These are phyloP conservation scores for Lasaia peninsularis DNA, from an alignment of 1,140 invertebrate species.

Conservation along the genomic window DNA sequence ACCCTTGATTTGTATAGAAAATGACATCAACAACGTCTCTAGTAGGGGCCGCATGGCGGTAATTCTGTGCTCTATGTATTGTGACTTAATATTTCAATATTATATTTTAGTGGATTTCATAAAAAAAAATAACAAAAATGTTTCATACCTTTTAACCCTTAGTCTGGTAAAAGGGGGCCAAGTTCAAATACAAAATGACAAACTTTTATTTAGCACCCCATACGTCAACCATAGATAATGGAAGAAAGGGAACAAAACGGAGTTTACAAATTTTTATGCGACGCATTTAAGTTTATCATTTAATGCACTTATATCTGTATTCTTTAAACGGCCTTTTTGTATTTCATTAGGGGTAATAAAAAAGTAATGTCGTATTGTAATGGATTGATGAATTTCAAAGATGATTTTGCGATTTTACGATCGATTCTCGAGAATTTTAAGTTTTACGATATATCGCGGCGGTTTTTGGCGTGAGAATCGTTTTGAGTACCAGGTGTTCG, in stretches of 20 bases:
- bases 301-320: conserved; percentile 48
- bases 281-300: conserved; percentile 61
- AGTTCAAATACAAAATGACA: conserved; percentile 58
- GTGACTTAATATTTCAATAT: not conserved
- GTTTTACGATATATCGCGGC: conserved; percentile 53
- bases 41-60: no score
- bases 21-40: no score
- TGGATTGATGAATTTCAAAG: conserved; percentile 66
- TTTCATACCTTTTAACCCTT: conserved; percentile 10
- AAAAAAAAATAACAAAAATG: not conserved
- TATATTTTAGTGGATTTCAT: not conserved
- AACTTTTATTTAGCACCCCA: conserved; percentile 59
- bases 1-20: no score
- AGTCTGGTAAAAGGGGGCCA: conserved; percentile 41
- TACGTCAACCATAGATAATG: conserved; percentile 53
- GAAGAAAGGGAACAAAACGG: conserved; percentile 35
- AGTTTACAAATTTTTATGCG: conserved; percentile 74
- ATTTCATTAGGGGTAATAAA: conserved; percentile 73
- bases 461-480: conserved; percentile 59
- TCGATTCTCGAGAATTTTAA: conserved; percentile 54
- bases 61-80: no score
- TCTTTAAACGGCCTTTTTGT: conserved; percentile 42
- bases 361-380: conserved; percentile 68
- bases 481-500: not conserved
- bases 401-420: conserved; percentile 72